A percentile compares a stretch with the other conserved stretches of the same genome.
These are phyloP conservation scores for Mantis religiosa DNA, from an alignment of 2,888 invertebrate genomes.

Conservation along the genomic window DNA sequence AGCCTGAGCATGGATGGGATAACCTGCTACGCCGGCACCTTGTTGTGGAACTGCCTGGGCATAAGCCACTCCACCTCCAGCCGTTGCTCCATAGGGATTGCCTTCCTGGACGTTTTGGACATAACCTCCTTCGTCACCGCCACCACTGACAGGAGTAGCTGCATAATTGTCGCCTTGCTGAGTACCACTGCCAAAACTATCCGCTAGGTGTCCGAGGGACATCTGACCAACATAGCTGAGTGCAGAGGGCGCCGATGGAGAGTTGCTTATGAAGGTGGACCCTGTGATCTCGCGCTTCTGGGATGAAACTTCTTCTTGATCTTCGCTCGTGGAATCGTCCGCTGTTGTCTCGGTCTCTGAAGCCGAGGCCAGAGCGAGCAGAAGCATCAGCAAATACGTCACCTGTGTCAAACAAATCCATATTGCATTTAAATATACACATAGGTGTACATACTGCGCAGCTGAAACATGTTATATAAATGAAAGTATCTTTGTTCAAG, in stretches of 20 bases:
- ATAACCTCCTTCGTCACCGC: not conserved
- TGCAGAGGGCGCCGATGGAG: not conserved
- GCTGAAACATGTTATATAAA: no score
- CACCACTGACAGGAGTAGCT: not conserved
- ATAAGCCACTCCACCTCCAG: not conserved
- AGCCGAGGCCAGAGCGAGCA: not conserved
- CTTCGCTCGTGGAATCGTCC: not conserved
- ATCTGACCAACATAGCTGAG: not conserved
- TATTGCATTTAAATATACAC: no score
- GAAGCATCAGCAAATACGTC: not conserved
- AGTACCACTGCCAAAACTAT: not conserved
- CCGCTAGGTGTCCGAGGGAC: not conserved
- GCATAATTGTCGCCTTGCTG: not conserved
- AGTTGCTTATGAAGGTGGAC: not conserved
- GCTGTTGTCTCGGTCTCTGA: not conserved
- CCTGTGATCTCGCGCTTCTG: constrained; percentile 2
- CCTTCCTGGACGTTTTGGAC: not conserved
- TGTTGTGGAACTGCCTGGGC: not conserved
- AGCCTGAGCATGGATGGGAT: not conserved
- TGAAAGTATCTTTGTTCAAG: no score
- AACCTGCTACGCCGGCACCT: not conserved
- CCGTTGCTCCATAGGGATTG: not conserved
- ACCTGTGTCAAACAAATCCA: not conserved
- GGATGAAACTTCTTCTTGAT: not conserved
- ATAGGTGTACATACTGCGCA: no score